Conservation (phyloP, 2,113 vertebrate genomes). For the Ictalurus furcatus region DNA sequence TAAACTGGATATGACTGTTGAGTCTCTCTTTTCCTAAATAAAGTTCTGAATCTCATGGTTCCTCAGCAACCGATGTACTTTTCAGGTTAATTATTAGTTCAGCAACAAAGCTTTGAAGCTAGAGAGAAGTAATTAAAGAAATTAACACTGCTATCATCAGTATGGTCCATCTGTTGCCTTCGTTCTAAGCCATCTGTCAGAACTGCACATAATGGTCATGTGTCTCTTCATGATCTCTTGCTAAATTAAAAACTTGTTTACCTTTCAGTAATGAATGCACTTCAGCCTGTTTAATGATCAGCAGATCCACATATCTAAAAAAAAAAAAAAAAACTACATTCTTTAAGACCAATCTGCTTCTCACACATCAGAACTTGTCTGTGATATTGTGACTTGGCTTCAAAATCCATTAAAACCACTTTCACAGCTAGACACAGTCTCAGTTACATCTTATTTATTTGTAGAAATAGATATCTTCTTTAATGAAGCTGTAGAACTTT, state of each 20-base stretch:
- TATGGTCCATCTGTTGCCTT: not conserved
- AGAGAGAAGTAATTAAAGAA: not conserved
- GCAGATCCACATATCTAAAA: not conserved
- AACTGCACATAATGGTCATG: too few relatives aligned
- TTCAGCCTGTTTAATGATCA: not conserved
- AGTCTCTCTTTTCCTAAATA: not conserved
- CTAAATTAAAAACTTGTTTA: not conserved
- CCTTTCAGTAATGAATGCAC: not conserved
- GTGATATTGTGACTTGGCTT: not conserved
- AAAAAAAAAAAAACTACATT: not conserved
- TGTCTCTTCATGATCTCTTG: not conserved
- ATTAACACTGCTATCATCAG: not conserved
- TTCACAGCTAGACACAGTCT: not conserved
- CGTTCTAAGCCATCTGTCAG: not conserved
- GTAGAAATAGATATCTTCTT: not conserved
- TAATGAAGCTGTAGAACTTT: not conserved
- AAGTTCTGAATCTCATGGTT: not conserved
- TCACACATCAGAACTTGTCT: not conserved
- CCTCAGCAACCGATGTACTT: not conserved
- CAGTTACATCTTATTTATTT: not conserved
- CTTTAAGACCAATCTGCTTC: not conserved
- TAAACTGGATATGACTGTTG: not conserved
- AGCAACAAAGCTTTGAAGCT: not conserved
- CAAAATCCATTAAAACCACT: not conserved
- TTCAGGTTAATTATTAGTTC: not conserved